These are phyloP conservation scores for Quiscalus mexicanus DNA, from an alignment of 2,113 vertebrate species.

Conservation along the genomic window DNA sequence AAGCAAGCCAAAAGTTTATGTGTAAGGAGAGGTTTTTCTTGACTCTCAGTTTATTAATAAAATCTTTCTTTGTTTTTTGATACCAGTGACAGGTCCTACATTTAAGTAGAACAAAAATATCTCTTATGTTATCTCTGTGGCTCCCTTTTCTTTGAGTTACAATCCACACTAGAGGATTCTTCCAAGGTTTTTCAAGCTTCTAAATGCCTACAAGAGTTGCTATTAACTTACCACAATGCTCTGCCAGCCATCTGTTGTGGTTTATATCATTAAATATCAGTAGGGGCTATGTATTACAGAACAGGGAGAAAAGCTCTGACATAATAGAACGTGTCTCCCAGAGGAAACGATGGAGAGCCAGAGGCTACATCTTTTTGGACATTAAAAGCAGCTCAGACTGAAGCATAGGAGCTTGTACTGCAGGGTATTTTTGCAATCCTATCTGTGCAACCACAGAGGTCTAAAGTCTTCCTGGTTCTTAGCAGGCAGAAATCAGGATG, in stretches of 20 bases:
- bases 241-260: constrained; percentile 52
- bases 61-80: not conserved
- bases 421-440: not conserved
- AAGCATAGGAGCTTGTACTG: not conserved
- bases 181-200: constrained; percentile 9
- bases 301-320: constrained; percentile 8
- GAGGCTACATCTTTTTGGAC: not conserved
- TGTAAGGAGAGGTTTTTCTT: not conserved
- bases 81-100: not conserved
- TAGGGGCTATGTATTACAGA: constrained; percentile 1
- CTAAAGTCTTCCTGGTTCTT: not conserved
- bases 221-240: constrained; percentile 17
- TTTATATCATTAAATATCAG: constrained; percentile 41
- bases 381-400: not conserved
- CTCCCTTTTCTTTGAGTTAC: not conserved
- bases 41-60: not conserved
- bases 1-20: not conserved
- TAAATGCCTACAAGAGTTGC: not conserved
- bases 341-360: not conserved
- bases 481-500: not conserved
- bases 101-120: not conserved
- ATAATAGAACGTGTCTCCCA: not conserved
- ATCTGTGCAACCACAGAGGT: not conserved
- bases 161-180: not conserved
- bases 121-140: not conserved